Evolutionary conservation across 1,140 invertebrate species (phyloP).

Genomic region (Atta texana): DNA sequence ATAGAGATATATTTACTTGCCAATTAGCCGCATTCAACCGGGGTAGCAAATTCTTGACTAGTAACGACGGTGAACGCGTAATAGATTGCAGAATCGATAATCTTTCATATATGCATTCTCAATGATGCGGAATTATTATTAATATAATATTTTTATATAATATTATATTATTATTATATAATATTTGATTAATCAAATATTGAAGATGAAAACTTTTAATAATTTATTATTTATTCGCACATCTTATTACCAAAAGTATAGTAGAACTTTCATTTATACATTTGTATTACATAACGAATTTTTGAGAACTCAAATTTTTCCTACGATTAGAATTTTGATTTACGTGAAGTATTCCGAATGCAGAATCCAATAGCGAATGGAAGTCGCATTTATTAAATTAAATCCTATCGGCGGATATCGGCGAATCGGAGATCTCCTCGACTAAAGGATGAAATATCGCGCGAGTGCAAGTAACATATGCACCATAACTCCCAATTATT

Average conservation of each 20-base stretch:
- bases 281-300: not conserved
- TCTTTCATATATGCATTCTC: slow-evolving; percentile 11
- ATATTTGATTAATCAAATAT: slow-evolving; percentile 14
- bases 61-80: slow-evolving; percentile 30
- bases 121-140: slow-evolving; percentile 13
- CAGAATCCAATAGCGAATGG: slow-evolving; percentile 22
- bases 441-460: slow-evolving; percentile 51
- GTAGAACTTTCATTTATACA: not conserved
- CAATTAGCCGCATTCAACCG: slow-evolving; percentile 54
- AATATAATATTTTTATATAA: no score
- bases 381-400: slow-evolving; percentile 52
- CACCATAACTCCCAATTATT: slow-evolving; percentile 55
- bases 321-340: not conserved
- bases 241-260: not conserved
- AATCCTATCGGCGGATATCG: slow-evolving; percentile 48
- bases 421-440: slow-evolving; percentile 21
- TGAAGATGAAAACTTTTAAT: not conserved
- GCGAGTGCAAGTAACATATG: slow-evolving; percentile 46
- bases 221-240: not conserved
- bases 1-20: slow-evolving; percentile 60
- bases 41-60: slow-evolving; percentile 32
- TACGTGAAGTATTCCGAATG: not conserved
- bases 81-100: slow-evolving; percentile 57
- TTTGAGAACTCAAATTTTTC: not conserved
- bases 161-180: no score